Base-by-base conservation (phyloP, 2,888 invertebrate genomes). In the Drosophila anceps region DNA sequence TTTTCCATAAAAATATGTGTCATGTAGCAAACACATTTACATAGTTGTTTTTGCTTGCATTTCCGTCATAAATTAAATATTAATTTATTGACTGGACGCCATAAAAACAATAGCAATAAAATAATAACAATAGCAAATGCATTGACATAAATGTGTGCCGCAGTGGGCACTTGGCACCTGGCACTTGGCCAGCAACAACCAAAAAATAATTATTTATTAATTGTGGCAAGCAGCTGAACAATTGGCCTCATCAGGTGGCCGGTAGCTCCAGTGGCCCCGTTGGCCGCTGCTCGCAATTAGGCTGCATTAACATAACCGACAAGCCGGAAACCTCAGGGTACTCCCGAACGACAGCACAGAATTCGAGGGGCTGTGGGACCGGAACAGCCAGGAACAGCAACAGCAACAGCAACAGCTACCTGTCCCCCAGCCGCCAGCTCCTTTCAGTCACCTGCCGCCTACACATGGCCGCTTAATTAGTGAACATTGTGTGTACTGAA, bases 131-230 rank as follows among this genome's bases (percentile, higher is more conserved):
- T 27, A 46, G 37, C 66, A 82, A 82, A 66, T 75, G 76, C 62
- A 58, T 62, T 54, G 51, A 18, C 44, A 61, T 78, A 73, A 82
- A 76, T 81, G 73, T 73, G 61, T 61, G 62, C 70, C 85, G 78
- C 78, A 72, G 39, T 82, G 72, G 86, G 60, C 70, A 74, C 62
- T 84, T 74, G 76, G 8, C 43, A 62, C 60, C 59, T 68, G 70
- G 39, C 68, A 64, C 67, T 76, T 79, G 77, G 58, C 48, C 48
- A 29, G 29, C 48, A 29, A 48, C 48, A 72, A 67, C 63, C 1
- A 18, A 31, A 69, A 76, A 73, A 80, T 87, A 90, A 89, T 90
- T 83, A 89, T 89, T 90, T 90, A 89, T 89, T 90, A 89, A 89
- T 90, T 84, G 79, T 72, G 75, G 75, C 76, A 76, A 76, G 69